These are phyloP conservation scores for Rhingia campestris DNA, from an alignment of 2,888 invertebrate species.

Conservation along the genomic window DNA sequence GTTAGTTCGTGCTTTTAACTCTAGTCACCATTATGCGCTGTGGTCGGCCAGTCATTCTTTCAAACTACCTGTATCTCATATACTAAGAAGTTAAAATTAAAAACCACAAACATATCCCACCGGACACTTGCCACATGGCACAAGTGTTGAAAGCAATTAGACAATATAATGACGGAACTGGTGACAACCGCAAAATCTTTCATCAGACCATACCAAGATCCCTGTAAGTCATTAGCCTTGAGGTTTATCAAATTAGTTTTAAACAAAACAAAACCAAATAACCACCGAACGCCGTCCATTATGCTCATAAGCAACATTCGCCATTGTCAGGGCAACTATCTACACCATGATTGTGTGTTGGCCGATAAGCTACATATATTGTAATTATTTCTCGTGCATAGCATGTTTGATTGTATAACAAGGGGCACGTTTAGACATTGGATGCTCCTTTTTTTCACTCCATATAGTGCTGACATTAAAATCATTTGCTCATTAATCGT, in stretches of 20 bases:
- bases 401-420: neutral
- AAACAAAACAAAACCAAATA: neutral
- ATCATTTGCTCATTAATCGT: slow-evolving; percentile 32
- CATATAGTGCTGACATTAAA: slow-evolving; percentile 34
- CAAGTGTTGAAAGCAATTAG: neutral
- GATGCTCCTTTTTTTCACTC: neutral
- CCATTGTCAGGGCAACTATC: neutral
- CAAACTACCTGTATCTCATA: too few species aligned
- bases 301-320: neutral
- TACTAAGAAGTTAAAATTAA: neutral
- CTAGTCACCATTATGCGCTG: too few species aligned
- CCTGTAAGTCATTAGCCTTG: slow-evolving; percentile 5
- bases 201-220: neutral
- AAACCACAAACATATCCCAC: slow-evolving; percentile 1
- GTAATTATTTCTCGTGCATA: neutral
- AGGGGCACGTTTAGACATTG: neutral
- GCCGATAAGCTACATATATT: neutral
- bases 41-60: too few species aligned
- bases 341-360: neutral
- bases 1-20: too few species aligned
- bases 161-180: slow-evolving; percentile 2
- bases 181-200: neutral
- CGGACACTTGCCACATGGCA: neutral
- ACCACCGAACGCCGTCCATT: neutral
- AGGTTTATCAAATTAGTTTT: slow-evolving; percentile 6